Conservation (phyloP, 53 echinoderm and acorn worm genomes). For the Henricia sp. region DNA sequence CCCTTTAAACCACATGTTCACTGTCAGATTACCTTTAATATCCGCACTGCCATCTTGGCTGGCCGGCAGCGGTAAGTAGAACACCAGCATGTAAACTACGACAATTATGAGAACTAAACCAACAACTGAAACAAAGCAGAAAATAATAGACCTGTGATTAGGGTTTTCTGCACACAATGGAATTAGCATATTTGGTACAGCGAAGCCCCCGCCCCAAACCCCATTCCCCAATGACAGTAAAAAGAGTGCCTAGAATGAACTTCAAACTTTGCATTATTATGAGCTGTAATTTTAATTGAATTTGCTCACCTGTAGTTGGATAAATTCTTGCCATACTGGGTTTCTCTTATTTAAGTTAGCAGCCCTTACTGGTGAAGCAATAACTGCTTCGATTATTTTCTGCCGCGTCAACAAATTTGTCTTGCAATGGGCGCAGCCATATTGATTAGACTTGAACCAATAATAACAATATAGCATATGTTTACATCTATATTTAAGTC, state of each 20-base stretch:
- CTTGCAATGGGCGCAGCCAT: conserved; percentile 18
- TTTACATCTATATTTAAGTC: no score
- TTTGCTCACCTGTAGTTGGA: conserved; percentile 45
- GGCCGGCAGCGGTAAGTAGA: conserved; percentile 60
- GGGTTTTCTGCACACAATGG: neutral
- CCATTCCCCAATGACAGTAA: neutral
- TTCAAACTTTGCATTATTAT: neutral
- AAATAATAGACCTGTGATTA: neutral
- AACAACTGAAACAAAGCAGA: conserved; percentile 58
- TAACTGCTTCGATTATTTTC: neutral
- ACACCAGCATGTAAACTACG: conserved; percentile 67
- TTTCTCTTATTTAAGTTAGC: neutral
- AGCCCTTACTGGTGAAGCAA: neutral
- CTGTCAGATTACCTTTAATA: conserved; percentile 9
- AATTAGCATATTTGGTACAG: neutral
- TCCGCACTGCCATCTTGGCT: conserved; percentile 22
- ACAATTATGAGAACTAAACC: conserved; percentile 58
- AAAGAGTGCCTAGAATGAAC: neutral
- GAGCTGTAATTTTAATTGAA: neutral
- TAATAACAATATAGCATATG: no score
- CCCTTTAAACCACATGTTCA: neutral
- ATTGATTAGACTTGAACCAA: no score
- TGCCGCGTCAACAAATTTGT: conserved; percentile 24
- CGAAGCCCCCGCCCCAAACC: neutral
- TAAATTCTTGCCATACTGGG: conserved; percentile 54